Percentiles rank a stretch among this genome's conserved stretches.
phyloP scores from a whole-genome alignment of 2,888 invertebrate genomes.

The Prosapia bicincta region DNA sequence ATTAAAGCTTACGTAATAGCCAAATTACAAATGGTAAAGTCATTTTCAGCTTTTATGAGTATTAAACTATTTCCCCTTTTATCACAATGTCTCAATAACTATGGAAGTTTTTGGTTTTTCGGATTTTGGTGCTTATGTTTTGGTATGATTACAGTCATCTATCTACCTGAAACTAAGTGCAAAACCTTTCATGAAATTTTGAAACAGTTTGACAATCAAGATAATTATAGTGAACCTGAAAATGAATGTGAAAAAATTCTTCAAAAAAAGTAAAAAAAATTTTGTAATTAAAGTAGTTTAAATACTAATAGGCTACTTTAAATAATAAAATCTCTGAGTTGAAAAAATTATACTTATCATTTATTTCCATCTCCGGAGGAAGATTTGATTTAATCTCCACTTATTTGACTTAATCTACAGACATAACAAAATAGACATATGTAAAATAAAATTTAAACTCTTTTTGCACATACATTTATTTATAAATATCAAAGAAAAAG shows the following conservation, averaged over 20 bases:
- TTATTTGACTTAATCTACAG: no score
- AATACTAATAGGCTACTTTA: no score
- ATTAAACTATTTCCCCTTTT: slow-evolving; percentile 47
- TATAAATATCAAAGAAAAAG: no score
- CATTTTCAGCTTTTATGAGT: slow-evolving; percentile 46
- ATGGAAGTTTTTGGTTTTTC: slow-evolving; percentile 48
- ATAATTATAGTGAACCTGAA: neutral
- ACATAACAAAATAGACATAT: no score
- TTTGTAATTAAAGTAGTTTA: no score
- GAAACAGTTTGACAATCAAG: slow-evolving; percentile 36
- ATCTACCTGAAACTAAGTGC: slow-evolving; percentile 50
- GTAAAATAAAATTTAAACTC: no score
- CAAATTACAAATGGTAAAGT: slow-evolving; percentile 48
- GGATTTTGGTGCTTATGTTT: slow-evolving; percentile 45
- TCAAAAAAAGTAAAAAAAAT: neutral
- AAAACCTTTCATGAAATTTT: slow-evolving; percentile 48
- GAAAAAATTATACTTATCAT: no score
- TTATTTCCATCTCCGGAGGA: no score
- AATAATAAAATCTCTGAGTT: no score
- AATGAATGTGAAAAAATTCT: neutral
- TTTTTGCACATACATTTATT: no score
- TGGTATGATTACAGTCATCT: slow-evolving; percentile 44
- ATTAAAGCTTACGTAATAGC: slow-evolving; percentile 48
- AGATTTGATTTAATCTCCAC: no score
- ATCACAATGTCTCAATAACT: slow-evolving; percentile 45